These are phyloP conservation scores for Harpegnathos saltator DNA, from an alignment of 1,140 invertebrate species.

Conservation along the genomic window DNA sequence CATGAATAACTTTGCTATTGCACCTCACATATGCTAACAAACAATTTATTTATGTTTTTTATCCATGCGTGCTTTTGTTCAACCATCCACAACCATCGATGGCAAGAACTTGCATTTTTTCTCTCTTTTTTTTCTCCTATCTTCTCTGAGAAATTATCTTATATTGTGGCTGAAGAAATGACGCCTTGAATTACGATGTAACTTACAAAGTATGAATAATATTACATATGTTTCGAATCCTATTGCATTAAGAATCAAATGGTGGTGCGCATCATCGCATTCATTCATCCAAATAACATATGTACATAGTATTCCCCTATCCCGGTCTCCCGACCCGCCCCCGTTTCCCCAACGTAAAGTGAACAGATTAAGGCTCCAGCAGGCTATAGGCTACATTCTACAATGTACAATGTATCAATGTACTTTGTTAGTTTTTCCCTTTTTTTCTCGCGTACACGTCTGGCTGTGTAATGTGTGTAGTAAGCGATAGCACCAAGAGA, in stretches of 20 bases:
- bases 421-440: slow-evolving; percentile 78
- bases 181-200: slow-evolving; percentile 81
- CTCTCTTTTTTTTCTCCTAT: too few species aligned
- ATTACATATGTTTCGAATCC: slow-evolving; percentile 82
- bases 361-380: slow-evolving; percentile 86
- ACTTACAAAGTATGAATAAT: slow-evolving; percentile 82
- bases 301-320: slow-evolving; percentile 82
- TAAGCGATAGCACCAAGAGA: slow-evolving; percentile 84
- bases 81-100: slow-evolving; percentile 29
- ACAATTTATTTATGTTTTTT: slow-evolving; percentile 50
- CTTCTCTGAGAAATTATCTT: slow-evolving; percentile 35
- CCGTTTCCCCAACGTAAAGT: slow-evolving; percentile 80
- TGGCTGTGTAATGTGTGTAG: slow-evolving; percentile 86
- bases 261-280: slow-evolving; percentile 82
- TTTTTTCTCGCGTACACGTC: slow-evolving; percentile 79
- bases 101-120: slow-evolving; percentile 41
- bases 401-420: slow-evolving; percentile 85
- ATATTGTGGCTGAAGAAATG: slow-evolving; percentile 55
- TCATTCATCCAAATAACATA: slow-evolving; percentile 85
- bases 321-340: slow-evolving; percentile 3
- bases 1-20: slow-evolving; percentile 73
- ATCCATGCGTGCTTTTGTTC: slow-evolving; percentile 50
- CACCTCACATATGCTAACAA: slow-evolving; percentile 59
- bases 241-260: slow-evolving; percentile 80
- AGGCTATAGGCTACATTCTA: slow-evolving; percentile 85